Evolutionary conservation across 1,140 invertebrate genomes (phyloP).

Genomic region (Bursaphelenchus mucronatus): DNA sequence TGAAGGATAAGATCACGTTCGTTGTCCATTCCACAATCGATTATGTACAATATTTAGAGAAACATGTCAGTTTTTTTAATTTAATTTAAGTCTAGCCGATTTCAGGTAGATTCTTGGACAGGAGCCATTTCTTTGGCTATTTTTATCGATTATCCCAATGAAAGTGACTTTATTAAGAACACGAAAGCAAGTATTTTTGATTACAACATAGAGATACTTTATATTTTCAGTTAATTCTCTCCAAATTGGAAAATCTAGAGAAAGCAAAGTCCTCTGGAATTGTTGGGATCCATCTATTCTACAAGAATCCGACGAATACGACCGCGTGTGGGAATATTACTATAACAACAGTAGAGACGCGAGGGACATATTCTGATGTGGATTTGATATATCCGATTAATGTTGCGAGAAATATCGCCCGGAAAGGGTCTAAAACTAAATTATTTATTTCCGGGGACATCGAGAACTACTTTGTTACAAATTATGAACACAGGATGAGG

Average conservation of each 20-base stretch:
- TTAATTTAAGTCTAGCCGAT: background rate
- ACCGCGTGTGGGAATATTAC: constrained; percentile 1
- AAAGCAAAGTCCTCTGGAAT: constrained; percentile 9
- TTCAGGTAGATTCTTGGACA: constrained; percentile 17
- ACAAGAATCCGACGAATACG: constrained; percentile 3
- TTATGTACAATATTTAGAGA: constrained; percentile 27
- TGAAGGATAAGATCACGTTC: constrained; percentile 17
- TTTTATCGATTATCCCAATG: constrained; percentile 14
- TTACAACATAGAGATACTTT: constrained; percentile 4
- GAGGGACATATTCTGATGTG: background rate
- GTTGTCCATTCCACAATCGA: constrained; percentile 23
- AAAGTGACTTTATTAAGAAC: constrained; percentile 3
- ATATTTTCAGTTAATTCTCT: background rate
- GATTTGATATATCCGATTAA: constrained; percentile 29
- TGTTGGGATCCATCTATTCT: constrained; percentile 16
- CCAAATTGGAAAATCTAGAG: constrained; percentile 8
- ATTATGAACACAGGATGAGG: constrained; percentile 18
- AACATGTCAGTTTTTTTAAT: constrained; percentile 20
- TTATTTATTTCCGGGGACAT: constrained; percentile 33
- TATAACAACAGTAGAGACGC: background rate
- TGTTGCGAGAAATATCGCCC: constrained; percentile 26
- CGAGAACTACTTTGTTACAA: constrained; percentile 22
- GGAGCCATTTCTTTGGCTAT: constrained; percentile 25
- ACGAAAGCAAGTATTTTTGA: background rate
- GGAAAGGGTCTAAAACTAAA: constrained; percentile 13